Conservation (phyloP, 2,797 vertebrate species). For the Leptodactylus fallax region DNA sequence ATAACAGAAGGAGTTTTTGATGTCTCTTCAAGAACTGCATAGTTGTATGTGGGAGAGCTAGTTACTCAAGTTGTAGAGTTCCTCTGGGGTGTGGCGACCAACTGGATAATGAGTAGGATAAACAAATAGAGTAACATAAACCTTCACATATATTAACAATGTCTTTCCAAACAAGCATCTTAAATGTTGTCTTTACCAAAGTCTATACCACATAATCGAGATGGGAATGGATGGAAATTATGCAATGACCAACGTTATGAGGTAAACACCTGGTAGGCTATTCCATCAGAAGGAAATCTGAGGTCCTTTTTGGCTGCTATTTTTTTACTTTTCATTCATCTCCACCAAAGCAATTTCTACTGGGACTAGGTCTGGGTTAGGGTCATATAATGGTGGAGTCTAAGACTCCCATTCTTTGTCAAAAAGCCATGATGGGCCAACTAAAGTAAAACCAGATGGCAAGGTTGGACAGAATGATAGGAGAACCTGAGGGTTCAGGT, state of each 20-base stretch:
- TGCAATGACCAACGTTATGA: neutral
- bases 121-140: neutral
- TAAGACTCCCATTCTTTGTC: too few species aligned
- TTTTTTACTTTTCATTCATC: too few species aligned
- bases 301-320: too few species aligned
- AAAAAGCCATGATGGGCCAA: too few species aligned
- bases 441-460: too few species aligned
- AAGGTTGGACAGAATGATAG: too few species aligned
- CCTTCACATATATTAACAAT: neutral
- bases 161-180: neutral
- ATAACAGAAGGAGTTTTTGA: constrained; percentile 15
- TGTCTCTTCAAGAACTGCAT: constrained; percentile 4
- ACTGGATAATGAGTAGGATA: neutral
- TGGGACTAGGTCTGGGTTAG: too few species aligned
- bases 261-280: neutral
- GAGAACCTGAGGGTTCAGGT: too few species aligned
- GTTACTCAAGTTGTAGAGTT: neutral
- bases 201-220: neutral
- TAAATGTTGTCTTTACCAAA: neutral
- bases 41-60: neutral
- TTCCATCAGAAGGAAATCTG: too few species aligned
- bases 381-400: too few species aligned
- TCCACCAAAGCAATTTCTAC: too few species aligned
- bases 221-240: neutral
- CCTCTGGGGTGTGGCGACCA: neutral